Evolutionary conservation across 2,797 vertebrate species (phyloP).

Genomic region (Hydrolagus colliei): DNA sequence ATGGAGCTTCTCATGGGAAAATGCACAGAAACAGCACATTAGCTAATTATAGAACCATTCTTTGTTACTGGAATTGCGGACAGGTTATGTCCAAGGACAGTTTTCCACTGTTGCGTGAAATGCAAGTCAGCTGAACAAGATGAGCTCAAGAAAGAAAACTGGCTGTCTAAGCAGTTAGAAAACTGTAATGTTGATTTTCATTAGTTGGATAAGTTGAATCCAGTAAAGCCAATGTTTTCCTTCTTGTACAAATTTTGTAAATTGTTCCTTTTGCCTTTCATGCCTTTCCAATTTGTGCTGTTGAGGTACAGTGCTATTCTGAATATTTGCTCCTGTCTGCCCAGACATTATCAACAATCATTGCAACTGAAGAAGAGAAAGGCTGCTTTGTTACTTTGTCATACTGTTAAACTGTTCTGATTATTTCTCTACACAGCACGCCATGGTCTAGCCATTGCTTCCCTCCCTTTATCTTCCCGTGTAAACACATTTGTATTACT

Average conservation of each 20-base stretch:
- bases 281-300: not conserved
- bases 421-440: not conserved
- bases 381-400: not conserved
- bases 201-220: not conserved
- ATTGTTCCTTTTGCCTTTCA: constrained; percentile 14
- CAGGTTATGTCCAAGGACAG: constrained; percentile 20
- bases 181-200: not conserved
- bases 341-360: not conserved
- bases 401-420: not conserved
- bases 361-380: constrained; percentile 15
- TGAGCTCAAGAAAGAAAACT: no score
- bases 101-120: constrained; percentile 13
- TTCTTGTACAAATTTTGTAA: not conserved
- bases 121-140: not conserved
- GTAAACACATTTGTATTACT: not conserved
- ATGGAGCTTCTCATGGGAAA: not conserved
- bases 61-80: constrained; percentile 2
- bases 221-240: not conserved
- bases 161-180: not conserved
- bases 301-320: not conserved
- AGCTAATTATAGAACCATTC: constrained; percentile 19
- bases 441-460: not conserved
- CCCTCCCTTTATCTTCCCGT: not conserved
- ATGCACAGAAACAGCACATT: not conserved
- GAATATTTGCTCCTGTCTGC: constrained; percentile 8